These are phyloP conservation scores for Chalcosyrphus nemorum DNA, from an alignment of 2,888 invertebrate species.

Conservation along the genomic window DNA sequence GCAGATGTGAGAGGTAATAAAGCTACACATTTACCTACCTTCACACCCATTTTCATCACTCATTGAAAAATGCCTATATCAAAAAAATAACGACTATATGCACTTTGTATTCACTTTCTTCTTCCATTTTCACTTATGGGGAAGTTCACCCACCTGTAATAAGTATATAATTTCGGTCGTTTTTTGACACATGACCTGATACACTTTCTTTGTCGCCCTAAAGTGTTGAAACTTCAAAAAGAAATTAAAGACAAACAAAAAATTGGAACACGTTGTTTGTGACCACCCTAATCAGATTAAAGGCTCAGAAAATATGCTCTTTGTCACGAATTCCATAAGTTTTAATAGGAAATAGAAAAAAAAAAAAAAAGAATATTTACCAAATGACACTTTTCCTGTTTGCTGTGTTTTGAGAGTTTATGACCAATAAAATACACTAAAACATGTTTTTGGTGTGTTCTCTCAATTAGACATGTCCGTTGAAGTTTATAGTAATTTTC, in stretches of 20 bases:
- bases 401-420: slow-evolving; percentile 1
- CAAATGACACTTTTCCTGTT: slow-evolving; percentile 1
- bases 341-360: too few species aligned
- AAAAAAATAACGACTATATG: neutral
- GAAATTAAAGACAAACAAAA: too few species aligned
- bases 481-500: neutral
- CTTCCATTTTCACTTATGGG: neutral
- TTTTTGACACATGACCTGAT: neutral
- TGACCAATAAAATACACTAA: slow-evolving; percentile 14
- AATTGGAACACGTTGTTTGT: too few species aligned
- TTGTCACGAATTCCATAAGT: neutral
- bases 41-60: too few species aligned
- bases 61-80: neutral
- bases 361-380: neutral
- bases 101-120: neutral
- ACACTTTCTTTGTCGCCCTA: neutral
- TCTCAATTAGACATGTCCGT: slow-evolving; percentile 2
- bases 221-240: too few species aligned
- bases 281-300: slow-evolving; percentile 14
- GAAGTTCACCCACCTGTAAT: slow-evolving; percentile 13
- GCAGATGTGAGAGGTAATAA: too few species aligned
- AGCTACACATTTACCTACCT: too few species aligned
- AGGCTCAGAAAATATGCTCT: neutral
- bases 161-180: neutral
- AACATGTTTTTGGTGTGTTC: slow-evolving; percentile 17